Evolutionary conservation across 2,888 invertebrate species (phyloP).

Genomic region (Pseudoips prasinana): DNA sequence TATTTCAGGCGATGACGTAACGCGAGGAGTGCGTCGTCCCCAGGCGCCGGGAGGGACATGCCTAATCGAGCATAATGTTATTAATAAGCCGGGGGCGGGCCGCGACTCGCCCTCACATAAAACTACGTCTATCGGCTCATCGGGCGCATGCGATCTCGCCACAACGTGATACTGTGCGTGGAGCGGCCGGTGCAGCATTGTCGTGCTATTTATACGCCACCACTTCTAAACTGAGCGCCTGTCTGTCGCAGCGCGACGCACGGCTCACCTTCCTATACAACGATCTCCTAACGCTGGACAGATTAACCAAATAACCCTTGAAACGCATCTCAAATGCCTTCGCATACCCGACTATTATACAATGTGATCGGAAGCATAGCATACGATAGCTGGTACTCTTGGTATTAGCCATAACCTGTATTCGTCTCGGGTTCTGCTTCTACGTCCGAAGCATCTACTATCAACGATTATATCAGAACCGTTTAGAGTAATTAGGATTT

Average conservation of each 20-base stretch:
- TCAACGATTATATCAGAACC: too few species aligned
- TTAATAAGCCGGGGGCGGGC: conserved; percentile 59
- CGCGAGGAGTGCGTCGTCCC: conserved; percentile 46
- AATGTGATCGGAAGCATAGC: too few species aligned
- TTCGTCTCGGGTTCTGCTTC: too few species aligned
- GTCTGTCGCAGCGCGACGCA: conserved; percentile 15
- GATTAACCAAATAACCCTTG: too few species aligned
- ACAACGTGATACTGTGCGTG: conserved; percentile 27
- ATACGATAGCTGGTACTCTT: too few species aligned
- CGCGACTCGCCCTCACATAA: conserved; percentile 52
- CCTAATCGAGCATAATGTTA: conserved; percentile 57
- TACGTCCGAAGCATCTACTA: too few species aligned
- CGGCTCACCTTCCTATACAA: neutral
- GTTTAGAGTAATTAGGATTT: too few species aligned
- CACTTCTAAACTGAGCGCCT: conserved; percentile 26
- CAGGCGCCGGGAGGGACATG: conserved; percentile 50
- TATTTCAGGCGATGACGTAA: conserved; percentile 65
- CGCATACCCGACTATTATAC: too few species aligned
- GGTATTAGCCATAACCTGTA: too few species aligned
- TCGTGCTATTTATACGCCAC: conserved; percentile 41
- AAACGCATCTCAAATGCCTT: too few species aligned
- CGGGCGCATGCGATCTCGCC: conserved; percentile 42
- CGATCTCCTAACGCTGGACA: too few species aligned
- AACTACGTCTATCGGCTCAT: conserved; percentile 50
- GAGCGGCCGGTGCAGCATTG: conserved; percentile 31